Conservation (phyloP, 1,140 invertebrate species). For the Drosophila arawakana region DNA sequence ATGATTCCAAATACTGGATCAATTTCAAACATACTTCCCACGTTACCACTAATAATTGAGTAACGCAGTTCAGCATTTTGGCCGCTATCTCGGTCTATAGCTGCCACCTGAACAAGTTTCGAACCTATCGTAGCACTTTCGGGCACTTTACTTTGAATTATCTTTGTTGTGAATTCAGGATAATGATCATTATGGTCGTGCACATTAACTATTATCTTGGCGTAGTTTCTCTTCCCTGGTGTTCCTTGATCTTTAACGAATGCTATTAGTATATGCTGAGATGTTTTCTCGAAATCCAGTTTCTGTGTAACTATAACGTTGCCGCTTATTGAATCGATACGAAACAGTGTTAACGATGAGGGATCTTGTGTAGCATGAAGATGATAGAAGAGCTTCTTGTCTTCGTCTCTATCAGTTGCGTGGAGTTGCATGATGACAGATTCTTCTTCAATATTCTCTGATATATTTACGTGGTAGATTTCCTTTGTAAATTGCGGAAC, state of each 20-base stretch:
- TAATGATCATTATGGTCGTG: slow-evolving; percentile 96
- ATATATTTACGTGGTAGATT: slow-evolving; percentile 90
- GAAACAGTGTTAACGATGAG: slow-evolving; percentile 91
- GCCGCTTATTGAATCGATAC: slow-evolving; percentile 92
- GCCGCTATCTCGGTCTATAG: slow-evolving; percentile 92
- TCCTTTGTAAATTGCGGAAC: slow-evolving; percentile 90
- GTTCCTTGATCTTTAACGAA: slow-evolving; percentile 96
- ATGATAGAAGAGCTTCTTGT: slow-evolving; percentile 91
- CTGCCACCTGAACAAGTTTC: slow-evolving; percentile 89
- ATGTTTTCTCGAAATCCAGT: slow-evolving; percentile 92
- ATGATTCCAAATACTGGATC: slow-evolving; percentile 92
- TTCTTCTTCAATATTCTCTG: slow-evolving; percentile 87
- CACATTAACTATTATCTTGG: slow-evolving; percentile 92
- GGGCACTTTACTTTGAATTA: slow-evolving; percentile 90
- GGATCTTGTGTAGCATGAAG: slow-evolving; percentile 91
- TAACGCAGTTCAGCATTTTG: slow-evolving; percentile 92
- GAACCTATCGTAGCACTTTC: slow-evolving; percentile 91
- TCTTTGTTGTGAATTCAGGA: slow-evolving; percentile 91
- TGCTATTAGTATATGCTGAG: slow-evolving; percentile 93
- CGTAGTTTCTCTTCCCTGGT: slow-evolving; percentile 93
- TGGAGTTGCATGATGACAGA: slow-evolving; percentile 88
- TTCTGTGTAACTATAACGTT: slow-evolving; percentile 88
- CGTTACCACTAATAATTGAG: slow-evolving; percentile 93
- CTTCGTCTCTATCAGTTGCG: slow-evolving; percentile 90
- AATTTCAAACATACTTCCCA: slow-evolving; percentile 93